These are phyloP conservation scores for Lepidothrix coronata DNA, from an alignment of 2,113 vertebrate genomes.

Conservation along the genomic window DNA sequence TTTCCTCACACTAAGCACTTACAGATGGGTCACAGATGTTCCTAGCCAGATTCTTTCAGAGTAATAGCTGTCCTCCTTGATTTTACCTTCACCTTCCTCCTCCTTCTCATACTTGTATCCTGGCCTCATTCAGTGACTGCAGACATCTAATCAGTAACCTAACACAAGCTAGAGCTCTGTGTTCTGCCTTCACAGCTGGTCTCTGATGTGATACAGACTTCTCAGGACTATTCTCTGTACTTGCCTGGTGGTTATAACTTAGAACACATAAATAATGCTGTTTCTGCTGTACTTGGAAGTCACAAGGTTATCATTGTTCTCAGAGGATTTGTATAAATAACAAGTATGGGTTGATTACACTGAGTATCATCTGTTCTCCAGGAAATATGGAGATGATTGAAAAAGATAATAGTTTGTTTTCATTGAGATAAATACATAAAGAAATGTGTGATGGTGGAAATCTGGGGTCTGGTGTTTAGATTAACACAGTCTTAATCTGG, in stretches of 20 bases:
- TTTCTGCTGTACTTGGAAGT: background rate
- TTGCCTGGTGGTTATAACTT: background rate
- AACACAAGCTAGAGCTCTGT: background rate
- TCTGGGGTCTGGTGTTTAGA: background rate
- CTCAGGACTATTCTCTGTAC: background rate
- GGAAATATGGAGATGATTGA: background rate
- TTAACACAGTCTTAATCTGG: background rate
- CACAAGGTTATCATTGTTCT: background rate
- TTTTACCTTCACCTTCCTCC: background rate
- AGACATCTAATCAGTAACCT: background rate
- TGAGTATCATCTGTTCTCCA: background rate
- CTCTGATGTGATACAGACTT: background rate
- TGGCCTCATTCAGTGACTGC: background rate
- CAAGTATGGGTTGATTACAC: background rate
- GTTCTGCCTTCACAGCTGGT: background rate
- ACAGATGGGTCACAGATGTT: background rate
- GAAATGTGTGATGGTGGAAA: background rate
- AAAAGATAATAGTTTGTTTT: background rate
- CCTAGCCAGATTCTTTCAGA: background rate
- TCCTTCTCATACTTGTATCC: background rate
- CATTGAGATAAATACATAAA: background rate
- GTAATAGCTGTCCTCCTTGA: background rate
- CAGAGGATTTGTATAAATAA: background rate
- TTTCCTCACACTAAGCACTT: background rate
- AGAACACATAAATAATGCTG: background rate